A percentile compares a stretch with the other conserved stretches of the same genome.
Conservation (phyloP, 2,888 invertebrate genomes). For the Scaeva pyrastri region DNA sequence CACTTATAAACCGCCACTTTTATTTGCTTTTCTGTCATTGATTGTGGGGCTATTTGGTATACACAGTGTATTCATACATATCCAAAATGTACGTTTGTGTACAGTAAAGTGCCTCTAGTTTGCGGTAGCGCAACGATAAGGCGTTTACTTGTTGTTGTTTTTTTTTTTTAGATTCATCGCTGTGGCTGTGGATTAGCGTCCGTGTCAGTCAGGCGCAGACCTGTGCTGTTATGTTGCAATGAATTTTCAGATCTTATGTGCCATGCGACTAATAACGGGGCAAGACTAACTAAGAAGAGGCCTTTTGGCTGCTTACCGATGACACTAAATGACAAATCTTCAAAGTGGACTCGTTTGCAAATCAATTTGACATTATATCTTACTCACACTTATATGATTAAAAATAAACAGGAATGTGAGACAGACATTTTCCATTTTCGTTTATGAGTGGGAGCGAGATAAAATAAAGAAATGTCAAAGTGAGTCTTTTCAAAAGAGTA, state of each 20-base stretch:
- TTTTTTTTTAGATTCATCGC: conserved; percentile 1
- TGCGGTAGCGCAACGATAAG: conserved; percentile 52
- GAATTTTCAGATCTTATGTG: conserved; percentile 29
- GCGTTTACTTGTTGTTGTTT: conserved; percentile 19
- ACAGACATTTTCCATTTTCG: too few relatives aligned
- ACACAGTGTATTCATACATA: background rate
- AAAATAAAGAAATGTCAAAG: too few relatives aligned
- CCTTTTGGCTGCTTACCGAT: background rate
- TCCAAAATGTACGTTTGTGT: too few relatives aligned
- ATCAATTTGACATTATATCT: too few relatives aligned
- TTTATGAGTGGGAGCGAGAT: too few relatives aligned
- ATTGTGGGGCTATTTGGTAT: conserved; percentile 23
- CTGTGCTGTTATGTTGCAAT: conserved; percentile 47
- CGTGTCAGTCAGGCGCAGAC: conserved; percentile 2
- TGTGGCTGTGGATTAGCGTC: conserved; percentile 53
- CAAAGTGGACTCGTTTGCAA: too few relatives aligned
- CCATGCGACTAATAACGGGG: background rate
- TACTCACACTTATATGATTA: too few relatives aligned
- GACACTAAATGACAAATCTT: too few relatives aligned
- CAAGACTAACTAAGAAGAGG: background rate
- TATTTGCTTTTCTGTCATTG: conserved; percentile 21
- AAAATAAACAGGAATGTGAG: too few relatives aligned
- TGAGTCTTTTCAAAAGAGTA: too few relatives aligned
- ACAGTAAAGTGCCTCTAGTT: background rate
- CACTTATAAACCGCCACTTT: conserved; percentile 11